Percentiles rank a stretch among this genome's conserved stretches.
These are phyloP conservation scores for Melanotaenia nigrans DNA, from an alignment of 2,797 vertebrate genomes.

Conservation along the genomic window DNA sequence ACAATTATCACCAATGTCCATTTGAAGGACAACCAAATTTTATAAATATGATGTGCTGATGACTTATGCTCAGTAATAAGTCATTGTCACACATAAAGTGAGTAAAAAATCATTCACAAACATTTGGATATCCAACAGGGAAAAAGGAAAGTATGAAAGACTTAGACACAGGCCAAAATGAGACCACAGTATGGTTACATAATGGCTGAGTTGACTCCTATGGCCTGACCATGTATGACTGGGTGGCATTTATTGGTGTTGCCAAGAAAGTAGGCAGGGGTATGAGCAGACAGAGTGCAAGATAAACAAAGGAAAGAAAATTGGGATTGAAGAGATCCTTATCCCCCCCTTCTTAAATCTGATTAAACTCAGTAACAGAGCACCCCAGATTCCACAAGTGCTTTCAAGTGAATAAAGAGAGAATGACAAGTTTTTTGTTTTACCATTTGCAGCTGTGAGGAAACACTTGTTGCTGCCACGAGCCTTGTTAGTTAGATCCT, in stretches of 20 bases:
- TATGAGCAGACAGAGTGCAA: constrained; percentile 10
- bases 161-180: constrained; percentile 44
- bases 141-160: constrained; percentile 9
- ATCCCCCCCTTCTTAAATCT: not conserved
- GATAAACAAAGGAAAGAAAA: not conserved
- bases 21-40: not conserved
- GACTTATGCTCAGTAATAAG: not conserved
- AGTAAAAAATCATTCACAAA: not conserved
- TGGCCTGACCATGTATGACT: constrained; percentile 49
- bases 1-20: not conserved
- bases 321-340: constrained; percentile 19
- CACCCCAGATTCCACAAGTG: not conserved
- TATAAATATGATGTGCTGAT: not conserved
- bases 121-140: constrained; percentile 9
- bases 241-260: constrained; percentile 57
- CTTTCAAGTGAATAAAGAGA: not conserved
- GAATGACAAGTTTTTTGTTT: constrained; percentile 35
- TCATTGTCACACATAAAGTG: not conserved
- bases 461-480: constrained; percentile 94
- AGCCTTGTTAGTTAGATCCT: constrained; percentile 96
- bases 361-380: not conserved
- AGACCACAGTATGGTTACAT: constrained; percentile 57
- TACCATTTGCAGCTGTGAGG: constrained; percentile 92
- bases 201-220: constrained; percentile 56
- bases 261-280: constrained; percentile 12